Percentiles rank a stretch among this genome's conserved stretches.
Evolutionary conservation across 2,797 vertebrate genomes (phyloP).

Genomic region (Tangara arthus): DNA sequence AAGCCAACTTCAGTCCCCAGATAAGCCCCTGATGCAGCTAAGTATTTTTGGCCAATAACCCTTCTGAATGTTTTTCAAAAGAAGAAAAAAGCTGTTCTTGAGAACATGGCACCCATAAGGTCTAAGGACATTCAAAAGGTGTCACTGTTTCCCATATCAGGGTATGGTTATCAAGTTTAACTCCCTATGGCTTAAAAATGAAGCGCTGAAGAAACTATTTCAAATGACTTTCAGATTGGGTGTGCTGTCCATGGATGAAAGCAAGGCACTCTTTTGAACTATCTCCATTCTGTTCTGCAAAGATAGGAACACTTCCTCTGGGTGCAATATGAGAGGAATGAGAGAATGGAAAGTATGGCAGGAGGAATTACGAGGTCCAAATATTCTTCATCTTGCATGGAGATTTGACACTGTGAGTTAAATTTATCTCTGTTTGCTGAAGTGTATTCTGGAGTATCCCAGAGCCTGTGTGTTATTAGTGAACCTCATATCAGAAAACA

Average conservation of each 20-base stretch:
- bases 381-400: background rate
- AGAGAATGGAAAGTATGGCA: slow-evolving; percentile 13
- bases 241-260: background rate
- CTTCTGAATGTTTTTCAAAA: background rate
- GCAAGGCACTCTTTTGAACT: background rate
- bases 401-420: background rate
- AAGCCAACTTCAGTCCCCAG: background rate
- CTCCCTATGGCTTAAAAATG: background rate
- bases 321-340: background rate
- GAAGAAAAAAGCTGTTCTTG: background rate
- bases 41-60: background rate
- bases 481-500: background rate
- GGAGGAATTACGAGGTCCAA: background rate
- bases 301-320: slow-evolving; percentile 26
- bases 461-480: background rate
- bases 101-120: background rate
- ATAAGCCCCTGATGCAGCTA: background rate
- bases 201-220: background rate
- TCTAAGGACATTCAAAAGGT: background rate
- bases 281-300: background rate
- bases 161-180: background rate
- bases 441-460: background rate
- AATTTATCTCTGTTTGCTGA: background rate
- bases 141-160: background rate
- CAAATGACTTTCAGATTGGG: background rate